phyloP scores from a whole-genome alignment of 2,797 vertebrate genomes.

The Amblyraja radiata region DNA sequence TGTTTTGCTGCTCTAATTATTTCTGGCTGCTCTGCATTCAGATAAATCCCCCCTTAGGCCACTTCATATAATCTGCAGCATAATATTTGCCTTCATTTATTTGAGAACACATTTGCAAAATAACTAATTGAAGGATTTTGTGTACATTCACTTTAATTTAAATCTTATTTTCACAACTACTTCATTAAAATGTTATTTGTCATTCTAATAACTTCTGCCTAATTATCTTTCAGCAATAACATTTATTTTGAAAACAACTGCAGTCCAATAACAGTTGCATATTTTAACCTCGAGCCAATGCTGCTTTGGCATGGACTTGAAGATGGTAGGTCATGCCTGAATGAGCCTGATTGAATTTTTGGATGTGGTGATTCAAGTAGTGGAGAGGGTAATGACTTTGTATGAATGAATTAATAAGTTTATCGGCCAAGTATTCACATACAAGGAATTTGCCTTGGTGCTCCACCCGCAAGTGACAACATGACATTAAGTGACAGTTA shows the following conservation, averaged over 20 bases:
- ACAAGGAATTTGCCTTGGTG: no score
- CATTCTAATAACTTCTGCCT: not conserved
- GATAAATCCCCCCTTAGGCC: slow-evolving; percentile 24
- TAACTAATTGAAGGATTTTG: slow-evolving; percentile 4
- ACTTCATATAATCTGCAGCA: slow-evolving; percentile 26
- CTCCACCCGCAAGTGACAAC: no score
- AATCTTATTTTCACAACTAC: not conserved
- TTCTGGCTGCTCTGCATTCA: slow-evolving; percentile 9
- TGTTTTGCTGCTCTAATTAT: slow-evolving; percentile 31
- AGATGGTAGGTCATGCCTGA: no score
- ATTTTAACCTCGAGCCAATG: not conserved
- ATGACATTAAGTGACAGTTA: no score
- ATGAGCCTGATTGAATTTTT: no score
- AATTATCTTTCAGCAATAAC: slow-evolving; percentile 1
- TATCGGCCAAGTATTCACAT: no score
- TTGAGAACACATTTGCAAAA: not conserved
- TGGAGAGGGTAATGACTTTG: no score
- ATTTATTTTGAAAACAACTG: not conserved
- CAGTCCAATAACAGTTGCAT: not conserved
- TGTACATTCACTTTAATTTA: not conserved
- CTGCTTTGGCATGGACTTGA: no score
- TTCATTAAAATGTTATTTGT: slow-evolving; percentile 15
- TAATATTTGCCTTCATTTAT: not conserved
- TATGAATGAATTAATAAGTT: no score
- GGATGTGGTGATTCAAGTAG: no score